Base-by-base conservation (phyloP, 1,140 invertebrate species). In the Aethina tumida region DNA sequence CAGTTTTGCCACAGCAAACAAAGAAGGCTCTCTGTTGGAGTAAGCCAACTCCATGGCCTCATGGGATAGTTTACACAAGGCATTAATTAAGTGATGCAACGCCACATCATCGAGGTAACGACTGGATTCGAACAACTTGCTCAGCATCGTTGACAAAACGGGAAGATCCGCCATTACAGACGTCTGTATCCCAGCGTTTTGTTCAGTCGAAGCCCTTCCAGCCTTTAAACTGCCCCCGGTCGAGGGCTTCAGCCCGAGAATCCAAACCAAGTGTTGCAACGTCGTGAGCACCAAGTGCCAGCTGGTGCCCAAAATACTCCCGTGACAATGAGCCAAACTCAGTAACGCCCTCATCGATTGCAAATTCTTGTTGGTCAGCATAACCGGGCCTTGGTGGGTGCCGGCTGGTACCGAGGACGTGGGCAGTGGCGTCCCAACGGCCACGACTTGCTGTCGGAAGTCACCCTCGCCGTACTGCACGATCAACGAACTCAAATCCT, bases 31-130 rank as follows among this genome's bases (percentile, higher is more conserved):
- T 77, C 91, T 73, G 65, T 96, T 97, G 8, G 86, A 85, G 67
- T 92, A 95, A 0, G 92, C 92, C 16, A 97, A 66, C 55, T 97
- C 94, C 90, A 97, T 96, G 13, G 94, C 89, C 64, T 99, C 95
- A 45, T 91, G 81, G 2, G 91, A 96, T 4, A 98, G 66, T 66
- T 96, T 95, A 56, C 93, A 96, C 0, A 99, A 68, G 4, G 95
- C 94, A 66, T 97, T 93, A 34, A 98, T 94, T 2, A 99, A 67
- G 66, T 98, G 91, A 63, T 97, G 91, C 0, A 99, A 66, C 2
- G 92, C 89, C 2, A 92, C 90, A 60, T 97, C 92, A 60, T 96
- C 87, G 26, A 97, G 69, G 62, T 87, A 83, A 60, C 90, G 86
- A 51, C 90, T 95, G 10, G 89, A 92, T 65, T 97, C 92, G 60